Conservation (phyloP, 2,888 invertebrate genomes). For the Pollenia amentaria region DNA sequence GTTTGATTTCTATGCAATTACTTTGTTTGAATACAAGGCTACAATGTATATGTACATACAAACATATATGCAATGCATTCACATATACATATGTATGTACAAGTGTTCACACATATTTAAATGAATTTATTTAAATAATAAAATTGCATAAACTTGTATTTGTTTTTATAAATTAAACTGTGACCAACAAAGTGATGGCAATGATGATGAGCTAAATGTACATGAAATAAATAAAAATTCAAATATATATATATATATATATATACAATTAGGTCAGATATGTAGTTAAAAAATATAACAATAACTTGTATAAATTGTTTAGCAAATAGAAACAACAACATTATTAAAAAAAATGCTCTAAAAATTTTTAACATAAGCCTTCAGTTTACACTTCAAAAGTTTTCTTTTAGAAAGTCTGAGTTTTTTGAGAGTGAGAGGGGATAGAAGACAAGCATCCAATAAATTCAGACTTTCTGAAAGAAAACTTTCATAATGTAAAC, state of each 20-base stretch:
- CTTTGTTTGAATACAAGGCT: slow-evolving; percentile 69
- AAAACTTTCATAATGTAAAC: too few species aligned
- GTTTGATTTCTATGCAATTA: slow-evolving; percentile 67
- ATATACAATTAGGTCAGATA: slow-evolving; percentile 52
- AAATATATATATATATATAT: neutral
- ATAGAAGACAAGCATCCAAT: too few species aligned
- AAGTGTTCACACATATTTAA: neutral
- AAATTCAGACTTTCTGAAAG: too few species aligned
- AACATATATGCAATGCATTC: slow-evolving; percentile 11
- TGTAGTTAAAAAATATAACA: neutral
- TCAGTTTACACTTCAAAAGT: too few species aligned
- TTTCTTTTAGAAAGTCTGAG: too few species aligned
- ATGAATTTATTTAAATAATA: slow-evolving; percentile 65
- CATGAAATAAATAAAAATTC: slow-evolving; percentile 28
- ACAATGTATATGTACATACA: neutral
- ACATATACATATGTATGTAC: neutral
- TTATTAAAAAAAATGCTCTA: too few species aligned
- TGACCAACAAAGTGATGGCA: slow-evolving; percentile 59
- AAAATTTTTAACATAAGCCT: too few species aligned
- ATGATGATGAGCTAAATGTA: slow-evolving; percentile 55
- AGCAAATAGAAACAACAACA: too few species aligned
- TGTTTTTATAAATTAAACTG: slow-evolving; percentile 45
- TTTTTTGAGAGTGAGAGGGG: too few species aligned
- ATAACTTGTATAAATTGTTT: too few species aligned
- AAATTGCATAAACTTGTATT: slow-evolving; percentile 66